Base-by-base conservation (phyloP, 2,888 invertebrate genomes). In the Volucella inanis region DNA sequence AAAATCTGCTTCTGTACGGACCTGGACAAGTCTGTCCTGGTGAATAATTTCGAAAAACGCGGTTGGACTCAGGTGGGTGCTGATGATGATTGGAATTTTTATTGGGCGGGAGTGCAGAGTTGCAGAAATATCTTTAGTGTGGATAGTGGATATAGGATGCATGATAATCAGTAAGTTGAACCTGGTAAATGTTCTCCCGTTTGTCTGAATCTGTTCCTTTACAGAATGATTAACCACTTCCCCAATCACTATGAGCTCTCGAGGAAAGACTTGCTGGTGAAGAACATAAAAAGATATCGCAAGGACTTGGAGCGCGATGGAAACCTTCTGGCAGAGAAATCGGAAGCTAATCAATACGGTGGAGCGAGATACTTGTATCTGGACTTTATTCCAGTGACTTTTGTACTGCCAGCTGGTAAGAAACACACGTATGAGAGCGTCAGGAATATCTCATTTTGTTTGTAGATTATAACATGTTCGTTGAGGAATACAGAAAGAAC, bases 181-280 rank as follows among this genome's bases (percentile, higher is more conserved):
- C 18, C 41, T 61, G 0, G 12, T 3, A 45, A 43, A n/a, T 22
- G 10, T 0, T 3, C 2, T 8, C 4, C 22, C 6, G 9, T 11
- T 52, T n/a, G 4, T 39, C 70, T 57, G 18, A 11, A 18, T 61
- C 31, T 31, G 57, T 38, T 39, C 62, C 59, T 79, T 89, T 90
- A 65, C 88, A 96, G 96, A 93, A 94, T 97, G 72, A 97, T 98
- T 87, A 98, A 98, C 92, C 98, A 99, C 91, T 99, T 98, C 91
- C 98, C 98, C 0, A 99, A 98, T 92, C 98, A 98, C 91, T 97
- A 98, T 90, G 98, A 99, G 91, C 93, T 99, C 70, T 98, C 98
- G 0, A 94, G 99, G 12, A 99, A 99, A 92, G 99, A 99, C 93
- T 93, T 99, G 72, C 93, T 99, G 87, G 98, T 99, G 62, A 98